These are phyloP conservation scores for Lagodon rhomboides DNA, from an alignment of 2,797 vertebrate genomes.

Conservation along the genomic window DNA sequence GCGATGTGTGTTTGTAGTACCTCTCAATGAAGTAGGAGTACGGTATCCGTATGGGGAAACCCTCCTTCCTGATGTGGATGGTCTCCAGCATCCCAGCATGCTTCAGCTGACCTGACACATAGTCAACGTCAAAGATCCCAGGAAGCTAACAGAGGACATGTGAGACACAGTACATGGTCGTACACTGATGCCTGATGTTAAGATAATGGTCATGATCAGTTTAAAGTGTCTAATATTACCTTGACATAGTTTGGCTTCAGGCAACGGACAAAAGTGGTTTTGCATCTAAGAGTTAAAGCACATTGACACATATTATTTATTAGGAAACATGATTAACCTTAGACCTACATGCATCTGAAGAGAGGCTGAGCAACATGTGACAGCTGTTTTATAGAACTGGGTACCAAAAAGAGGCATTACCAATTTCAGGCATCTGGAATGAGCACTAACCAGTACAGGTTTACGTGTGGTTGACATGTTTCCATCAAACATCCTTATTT, in stretches of 20 bases:
- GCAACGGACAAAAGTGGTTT: constrained; percentile 90
- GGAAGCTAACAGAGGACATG: constrained; percentile 81
- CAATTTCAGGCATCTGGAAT: background rate
- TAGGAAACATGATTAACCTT: background rate
- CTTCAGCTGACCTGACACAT: constrained; percentile 88
- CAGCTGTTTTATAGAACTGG: background rate
- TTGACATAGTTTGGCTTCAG: constrained; percentile 91
- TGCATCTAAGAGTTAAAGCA: constrained; percentile 83
- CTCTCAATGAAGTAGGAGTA: constrained; percentile 89
- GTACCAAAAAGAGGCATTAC: background rate
- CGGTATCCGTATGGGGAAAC: constrained; percentile 88
- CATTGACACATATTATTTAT: constrained; percentile 8
- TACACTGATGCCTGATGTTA: background rate
- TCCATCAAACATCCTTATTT: background rate
- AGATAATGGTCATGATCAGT: background rate
- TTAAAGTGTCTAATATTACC: constrained; percentile 79
- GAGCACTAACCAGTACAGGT: background rate
- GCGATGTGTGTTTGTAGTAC: constrained; percentile 69
- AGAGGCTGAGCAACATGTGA: background rate
- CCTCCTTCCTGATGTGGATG: constrained; percentile 87
- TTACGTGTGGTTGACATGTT: background rate
- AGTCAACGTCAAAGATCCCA: constrained; percentile 90
- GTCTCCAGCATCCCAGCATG: constrained; percentile 91
- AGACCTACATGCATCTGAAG: background rate
- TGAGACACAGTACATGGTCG: background rate